A percentile compares a stretch with the other conserved stretches of the same genome.
These are phyloP conservation scores for Hydropotes inermis DNA, from an alignment of 2,113 vertebrate species.

Conservation along the genomic window DNA sequence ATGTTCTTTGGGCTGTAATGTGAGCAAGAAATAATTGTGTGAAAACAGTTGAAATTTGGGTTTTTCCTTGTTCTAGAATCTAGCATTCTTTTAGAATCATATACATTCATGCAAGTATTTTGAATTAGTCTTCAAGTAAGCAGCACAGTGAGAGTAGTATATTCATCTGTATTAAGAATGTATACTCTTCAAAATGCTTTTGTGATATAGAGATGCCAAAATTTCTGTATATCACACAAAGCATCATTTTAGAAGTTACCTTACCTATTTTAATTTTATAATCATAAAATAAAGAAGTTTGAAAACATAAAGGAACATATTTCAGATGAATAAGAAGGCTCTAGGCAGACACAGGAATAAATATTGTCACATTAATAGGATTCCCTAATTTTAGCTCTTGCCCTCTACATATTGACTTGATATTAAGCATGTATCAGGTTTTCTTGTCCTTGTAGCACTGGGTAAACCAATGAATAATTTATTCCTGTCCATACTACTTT, in stretches of 20 bases:
- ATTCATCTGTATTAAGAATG: neutral
- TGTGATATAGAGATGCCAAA: neutral
- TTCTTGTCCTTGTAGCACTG: neutral
- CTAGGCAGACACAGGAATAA: neutral
- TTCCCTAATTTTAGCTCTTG: neutral
- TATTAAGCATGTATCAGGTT: neutral
- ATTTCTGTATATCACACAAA: neutral
- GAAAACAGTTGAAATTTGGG: neutral
- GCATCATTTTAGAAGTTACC: neutral
- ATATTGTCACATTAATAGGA: neutral
- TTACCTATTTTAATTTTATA: neutral
- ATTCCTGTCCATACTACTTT: neutral
- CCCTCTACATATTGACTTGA: neutral
- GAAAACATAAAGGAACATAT: neutral
- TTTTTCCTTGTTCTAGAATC: neutral
- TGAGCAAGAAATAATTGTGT: neutral
- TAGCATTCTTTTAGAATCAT: neutral
- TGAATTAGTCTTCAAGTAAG: neutral
- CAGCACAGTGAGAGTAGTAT: neutral
- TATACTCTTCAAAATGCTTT: neutral
- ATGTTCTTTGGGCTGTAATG: neutral
- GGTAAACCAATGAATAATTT: neutral
- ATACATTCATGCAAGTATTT: neutral
- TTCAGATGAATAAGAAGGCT: neutral
- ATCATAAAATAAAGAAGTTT: neutral